These are phyloP conservation scores for Thamnophis elegans DNA, from an alignment of 2,797 vertebrate species.

Conservation along the genomic window DNA sequence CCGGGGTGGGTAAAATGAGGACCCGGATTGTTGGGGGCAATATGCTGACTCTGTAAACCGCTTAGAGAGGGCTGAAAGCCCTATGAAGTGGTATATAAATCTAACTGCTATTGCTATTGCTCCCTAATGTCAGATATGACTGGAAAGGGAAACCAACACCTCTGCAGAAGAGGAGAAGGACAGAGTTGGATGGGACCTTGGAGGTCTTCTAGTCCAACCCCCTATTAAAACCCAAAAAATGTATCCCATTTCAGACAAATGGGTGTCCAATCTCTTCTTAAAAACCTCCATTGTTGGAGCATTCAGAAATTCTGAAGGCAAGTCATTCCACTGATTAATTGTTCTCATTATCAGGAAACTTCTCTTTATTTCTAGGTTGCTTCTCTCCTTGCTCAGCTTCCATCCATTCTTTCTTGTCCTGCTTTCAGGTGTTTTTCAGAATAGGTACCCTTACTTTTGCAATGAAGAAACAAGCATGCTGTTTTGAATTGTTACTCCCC, in stretches of 20 bases:
- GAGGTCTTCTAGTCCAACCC: too few species aligned
- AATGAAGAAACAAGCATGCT: constrained; percentile 31
- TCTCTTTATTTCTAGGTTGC: background rate
- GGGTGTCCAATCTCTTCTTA: background rate
- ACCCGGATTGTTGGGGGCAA: too few species aligned
- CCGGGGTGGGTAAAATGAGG: too few species aligned
- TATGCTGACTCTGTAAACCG: too few species aligned
- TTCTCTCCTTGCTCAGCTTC: background rate
- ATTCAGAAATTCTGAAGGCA: background rate
- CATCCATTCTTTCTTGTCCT: background rate
- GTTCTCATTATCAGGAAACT: background rate
- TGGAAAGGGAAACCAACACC: too few species aligned
- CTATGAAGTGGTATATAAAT: too few species aligned
- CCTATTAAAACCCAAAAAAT: too few species aligned
- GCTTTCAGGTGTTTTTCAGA: background rate
- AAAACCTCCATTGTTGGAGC: background rate
- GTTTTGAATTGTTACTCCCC: constrained; percentile 47
- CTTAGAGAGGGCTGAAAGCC: too few species aligned
- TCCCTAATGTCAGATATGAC: too few species aligned
- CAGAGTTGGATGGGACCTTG: too few species aligned
- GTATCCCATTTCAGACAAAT: background rate
- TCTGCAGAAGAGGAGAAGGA: too few species aligned
- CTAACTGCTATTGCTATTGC: too few species aligned
- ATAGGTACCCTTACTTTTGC: background rate
- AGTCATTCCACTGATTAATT: background rate